Evolutionary conservation across 2,113 vertebrate genomes (phyloP).

Genomic region (Dendrocopos noguchii): DNA sequence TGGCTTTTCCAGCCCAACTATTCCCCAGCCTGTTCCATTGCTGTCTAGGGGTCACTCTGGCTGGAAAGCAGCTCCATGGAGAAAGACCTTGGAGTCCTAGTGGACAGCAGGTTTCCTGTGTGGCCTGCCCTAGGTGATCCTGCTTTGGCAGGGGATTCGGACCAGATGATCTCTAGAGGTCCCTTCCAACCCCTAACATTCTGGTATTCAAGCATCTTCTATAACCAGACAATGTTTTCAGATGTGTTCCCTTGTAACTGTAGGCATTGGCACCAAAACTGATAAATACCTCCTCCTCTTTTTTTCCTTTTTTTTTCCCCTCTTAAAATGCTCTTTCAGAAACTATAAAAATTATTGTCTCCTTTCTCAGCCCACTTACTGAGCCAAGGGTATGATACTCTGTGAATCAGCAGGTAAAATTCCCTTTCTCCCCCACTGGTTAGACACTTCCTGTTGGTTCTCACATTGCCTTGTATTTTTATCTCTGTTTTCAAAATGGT

Average conservation of each 20-base stretch:
- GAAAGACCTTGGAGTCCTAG: no score
- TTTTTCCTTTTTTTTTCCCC: not conserved
- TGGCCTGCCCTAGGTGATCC: no score
- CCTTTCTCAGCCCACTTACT: not conserved
- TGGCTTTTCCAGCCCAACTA: not conserved
- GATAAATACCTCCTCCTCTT: not conserved
- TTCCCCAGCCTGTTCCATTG: not conserved
- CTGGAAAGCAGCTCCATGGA: no score
- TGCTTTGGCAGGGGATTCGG: no score
- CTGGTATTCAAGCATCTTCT: not conserved
- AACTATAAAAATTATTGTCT: not conserved
- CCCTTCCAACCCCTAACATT: not conserved
- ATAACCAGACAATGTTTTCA: not conserved
- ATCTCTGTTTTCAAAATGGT: constrained; percentile 36
- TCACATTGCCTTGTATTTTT: constrained; percentile 5
- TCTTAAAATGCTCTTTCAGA: not conserved
- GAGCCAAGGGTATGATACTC: not conserved
- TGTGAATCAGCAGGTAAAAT: not conserved
- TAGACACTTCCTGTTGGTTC: constrained; percentile 12
- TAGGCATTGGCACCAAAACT: not conserved
- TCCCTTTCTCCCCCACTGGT: not conserved
- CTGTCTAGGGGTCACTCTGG: not conserved
- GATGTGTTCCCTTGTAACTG: not conserved
- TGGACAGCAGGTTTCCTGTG: not conserved
- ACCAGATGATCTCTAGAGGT: no score